A percentile compares a stretch with the other conserved stretches of the same genome.
Evolutionary conservation across 1,140 invertebrate species (phyloP).

Genomic region (Myzus persicae): DNA sequence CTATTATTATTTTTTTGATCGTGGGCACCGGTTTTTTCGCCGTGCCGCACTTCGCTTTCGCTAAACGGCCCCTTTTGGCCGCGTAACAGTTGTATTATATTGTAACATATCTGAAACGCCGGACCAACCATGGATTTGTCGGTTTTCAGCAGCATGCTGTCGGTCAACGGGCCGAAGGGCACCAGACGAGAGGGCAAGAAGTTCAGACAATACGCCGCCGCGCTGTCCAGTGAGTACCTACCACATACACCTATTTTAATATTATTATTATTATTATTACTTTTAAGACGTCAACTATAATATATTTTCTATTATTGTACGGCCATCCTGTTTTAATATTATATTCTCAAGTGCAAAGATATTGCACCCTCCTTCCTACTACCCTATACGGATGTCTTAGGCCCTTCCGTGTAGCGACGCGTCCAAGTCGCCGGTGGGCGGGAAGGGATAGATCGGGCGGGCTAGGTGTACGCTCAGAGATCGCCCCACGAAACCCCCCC

Average conservation of each 20-base stretch:
- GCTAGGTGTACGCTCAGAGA: neutral
- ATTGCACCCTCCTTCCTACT: neutral
- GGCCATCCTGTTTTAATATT: neutral
- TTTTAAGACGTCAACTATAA: no score
- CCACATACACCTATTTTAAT: neutral
- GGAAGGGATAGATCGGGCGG: neutral
- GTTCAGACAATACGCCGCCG: conserved; percentile 60
- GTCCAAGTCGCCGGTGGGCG: neutral
- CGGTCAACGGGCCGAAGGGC: conserved; percentile 58
- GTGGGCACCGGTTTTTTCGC: no score
- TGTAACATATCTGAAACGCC: conserved; percentile 61
- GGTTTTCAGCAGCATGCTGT: conserved; percentile 60
- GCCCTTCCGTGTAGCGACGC: neutral
- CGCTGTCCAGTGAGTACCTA: conserved; percentile 60
- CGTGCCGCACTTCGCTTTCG: neutral
- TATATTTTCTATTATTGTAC: no score
- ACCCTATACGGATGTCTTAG: neutral
- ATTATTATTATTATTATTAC: neutral
- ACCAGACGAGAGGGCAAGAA: conserved; percentile 60
- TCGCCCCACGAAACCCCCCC: neutral
- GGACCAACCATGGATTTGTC: conserved; percentile 60
- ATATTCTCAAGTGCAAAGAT: neutral
- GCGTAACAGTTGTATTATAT: neutral
- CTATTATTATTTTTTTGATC: neutral
- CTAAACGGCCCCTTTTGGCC: neutral